Conservation (phyloP, 2,888 invertebrate genomes). For the Laspeyria flexula region DNA sequence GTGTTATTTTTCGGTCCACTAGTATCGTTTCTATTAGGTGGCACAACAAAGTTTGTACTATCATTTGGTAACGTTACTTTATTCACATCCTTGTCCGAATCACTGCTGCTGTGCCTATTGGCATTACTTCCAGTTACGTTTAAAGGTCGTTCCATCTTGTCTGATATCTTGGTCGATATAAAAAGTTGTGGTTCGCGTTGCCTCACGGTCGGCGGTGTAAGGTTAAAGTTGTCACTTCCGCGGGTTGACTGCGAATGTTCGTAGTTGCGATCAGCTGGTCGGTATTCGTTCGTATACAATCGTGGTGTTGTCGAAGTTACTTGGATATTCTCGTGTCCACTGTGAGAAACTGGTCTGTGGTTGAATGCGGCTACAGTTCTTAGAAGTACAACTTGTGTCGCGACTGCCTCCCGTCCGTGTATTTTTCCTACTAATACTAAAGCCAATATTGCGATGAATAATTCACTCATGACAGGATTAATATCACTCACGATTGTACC, state of each 20-base stretch:
- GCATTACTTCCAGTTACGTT: constrained; percentile 20
- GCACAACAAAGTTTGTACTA: constrained; percentile 4
- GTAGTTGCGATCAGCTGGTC: constrained; percentile 20
- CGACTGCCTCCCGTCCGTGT: constrained; percentile 48
- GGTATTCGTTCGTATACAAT: constrained; percentile 31
- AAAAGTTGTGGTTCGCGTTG: constrained; percentile 37
- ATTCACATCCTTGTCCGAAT: constrained; percentile 8
- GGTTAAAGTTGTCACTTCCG: constrained; percentile 28
- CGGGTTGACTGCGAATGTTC: constrained; percentile 17
- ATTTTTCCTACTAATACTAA: constrained; percentile 54
- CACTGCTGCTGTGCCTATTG: constrained; percentile 3
- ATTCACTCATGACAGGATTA: constrained; percentile 52
- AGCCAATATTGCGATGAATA: constrained; percentile 51
- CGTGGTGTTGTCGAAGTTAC: constrained; percentile 24
- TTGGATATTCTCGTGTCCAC: constrained; percentile 18
- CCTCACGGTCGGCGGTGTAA: constrained; percentile 32
- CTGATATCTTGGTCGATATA: constrained; percentile 27
- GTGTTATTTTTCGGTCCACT: constrained; percentile 25
- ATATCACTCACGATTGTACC: background rate
- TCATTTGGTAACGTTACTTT: constrained; percentile 1
- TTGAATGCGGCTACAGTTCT: constrained; percentile 28
- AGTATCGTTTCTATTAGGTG: constrained; percentile 8
- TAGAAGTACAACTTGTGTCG: constrained; percentile 38
- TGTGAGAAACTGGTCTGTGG: constrained; percentile 26
- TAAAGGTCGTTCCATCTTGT: constrained; percentile 25